Conservation (phyloP, 2,113 vertebrate genomes). For the Poecilia latipinna region DNA sequence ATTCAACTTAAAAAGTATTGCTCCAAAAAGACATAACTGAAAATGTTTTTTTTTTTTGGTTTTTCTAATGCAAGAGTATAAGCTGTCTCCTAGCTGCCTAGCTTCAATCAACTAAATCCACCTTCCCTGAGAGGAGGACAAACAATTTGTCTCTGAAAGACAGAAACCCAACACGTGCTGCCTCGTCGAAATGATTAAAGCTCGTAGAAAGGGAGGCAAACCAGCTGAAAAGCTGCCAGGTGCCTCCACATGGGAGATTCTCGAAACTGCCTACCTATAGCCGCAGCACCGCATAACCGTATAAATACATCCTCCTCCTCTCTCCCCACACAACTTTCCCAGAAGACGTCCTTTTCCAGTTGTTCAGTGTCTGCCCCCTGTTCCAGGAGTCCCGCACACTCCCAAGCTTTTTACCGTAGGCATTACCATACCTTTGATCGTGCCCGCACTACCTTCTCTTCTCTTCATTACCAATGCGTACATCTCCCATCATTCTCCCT, state of each 20-base stretch:
- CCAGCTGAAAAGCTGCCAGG: constrained; percentile 24
- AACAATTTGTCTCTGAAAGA: too few species aligned
- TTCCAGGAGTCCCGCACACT: constrained; percentile 60
- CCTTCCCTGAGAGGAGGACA: too few species aligned
- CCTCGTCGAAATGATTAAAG: constrained; percentile 17
- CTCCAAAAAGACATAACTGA: too few species aligned
- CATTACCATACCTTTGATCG: constrained; percentile 81
- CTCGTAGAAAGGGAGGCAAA: constrained; percentile 35
- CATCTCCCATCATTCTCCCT: constrained; percentile 49
- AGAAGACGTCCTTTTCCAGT: constrained; percentile 40
- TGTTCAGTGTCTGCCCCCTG: constrained; percentile 26
- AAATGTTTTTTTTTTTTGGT: too few species aligned
- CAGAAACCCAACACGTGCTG: background rate
- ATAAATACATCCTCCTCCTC: constrained; percentile 47
- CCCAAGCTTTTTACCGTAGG: constrained; percentile 62
- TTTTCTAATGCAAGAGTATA: too few species aligned
- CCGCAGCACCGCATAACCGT: constrained; percentile 26
- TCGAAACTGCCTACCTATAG: constrained; percentile 55
- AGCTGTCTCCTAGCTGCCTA: too few species aligned
- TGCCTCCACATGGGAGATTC: constrained; percentile 33
- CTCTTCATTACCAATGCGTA: constrained; percentile 71
- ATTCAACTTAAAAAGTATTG: too few species aligned
- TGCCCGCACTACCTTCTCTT: constrained; percentile 58
- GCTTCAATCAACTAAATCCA: too few species aligned
- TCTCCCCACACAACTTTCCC: constrained; percentile 31